Evolutionary conservation across 1,140 invertebrate species (phyloP).

Genomic region (Metopolophium dirhodum): DNA sequence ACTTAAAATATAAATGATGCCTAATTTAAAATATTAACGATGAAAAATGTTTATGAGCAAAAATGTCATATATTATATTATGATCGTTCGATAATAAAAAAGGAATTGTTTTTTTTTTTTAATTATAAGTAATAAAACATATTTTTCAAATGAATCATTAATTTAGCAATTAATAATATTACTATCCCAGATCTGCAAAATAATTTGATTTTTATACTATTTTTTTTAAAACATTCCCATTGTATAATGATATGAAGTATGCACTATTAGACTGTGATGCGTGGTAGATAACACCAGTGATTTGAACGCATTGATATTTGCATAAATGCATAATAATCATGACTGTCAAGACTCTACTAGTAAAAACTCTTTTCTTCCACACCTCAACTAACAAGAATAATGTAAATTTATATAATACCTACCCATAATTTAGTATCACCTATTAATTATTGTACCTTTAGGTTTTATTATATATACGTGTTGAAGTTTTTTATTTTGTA

Average conservation of each 20-base stretch:
- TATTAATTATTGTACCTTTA: neutral
- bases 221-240: neutral
- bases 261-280: neutral
- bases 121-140: neutral
- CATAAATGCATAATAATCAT: constrained; percentile 31
- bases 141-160: neutral
- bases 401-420: neutral
- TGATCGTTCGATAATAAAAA: neutral
- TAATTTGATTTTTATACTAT: neutral
- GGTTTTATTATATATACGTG: neutral
- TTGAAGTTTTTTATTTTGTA: neutral
- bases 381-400: neutral
- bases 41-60: neutral
- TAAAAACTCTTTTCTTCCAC: neutral
- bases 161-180: neutral
- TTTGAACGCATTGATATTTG: neutral
- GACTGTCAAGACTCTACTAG: neutral
- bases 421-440: neutral
- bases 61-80: neutral
- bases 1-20: neutral
- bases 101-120: neutral
- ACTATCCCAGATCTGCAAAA: neutral
- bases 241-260: neutral
- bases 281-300: neutral
- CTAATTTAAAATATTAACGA: neutral